Percentiles rank a stretch among this genome's conserved stretches.
These are phyloP conservation scores for Crotalus helleri DNA, from an alignment of 2,113 vertebrate species.

Conservation along the genomic window DNA sequence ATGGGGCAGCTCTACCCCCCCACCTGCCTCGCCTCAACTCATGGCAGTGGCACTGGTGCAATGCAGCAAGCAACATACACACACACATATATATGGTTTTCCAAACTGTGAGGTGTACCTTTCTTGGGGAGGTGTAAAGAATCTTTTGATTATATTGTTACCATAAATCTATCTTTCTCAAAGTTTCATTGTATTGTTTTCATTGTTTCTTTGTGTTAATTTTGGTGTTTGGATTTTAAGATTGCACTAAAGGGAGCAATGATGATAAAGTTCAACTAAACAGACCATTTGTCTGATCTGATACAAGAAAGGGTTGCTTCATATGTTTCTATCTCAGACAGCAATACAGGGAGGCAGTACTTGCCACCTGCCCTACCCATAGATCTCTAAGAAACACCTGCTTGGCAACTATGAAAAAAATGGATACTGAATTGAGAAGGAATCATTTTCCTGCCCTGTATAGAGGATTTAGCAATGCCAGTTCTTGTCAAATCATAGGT, in stretches of 20 bases:
- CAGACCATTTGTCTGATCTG: neutral
- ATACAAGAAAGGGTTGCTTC: neutral
- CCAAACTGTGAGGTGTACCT: too few relatives aligned
- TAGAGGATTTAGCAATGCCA: neutral
- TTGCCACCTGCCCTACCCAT: neutral
- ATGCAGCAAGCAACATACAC: too few relatives aligned
- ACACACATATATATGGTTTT: too few relatives aligned
- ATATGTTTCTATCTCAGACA: neutral
- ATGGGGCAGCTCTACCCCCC: too few relatives aligned
- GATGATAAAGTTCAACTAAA: neutral
- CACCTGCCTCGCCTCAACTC: too few relatives aligned
- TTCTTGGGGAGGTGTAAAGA: too few relatives aligned
- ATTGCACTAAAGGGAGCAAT: neutral
- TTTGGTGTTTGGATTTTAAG: neutral
- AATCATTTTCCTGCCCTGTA: neutral
- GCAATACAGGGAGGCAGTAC: neutral
- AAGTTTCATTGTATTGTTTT: too few relatives aligned
- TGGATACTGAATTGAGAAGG: neutral
- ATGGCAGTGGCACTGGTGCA: too few relatives aligned
- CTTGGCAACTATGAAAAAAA: neutral
- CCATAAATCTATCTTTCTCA: too few relatives aligned
- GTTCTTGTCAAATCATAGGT: neutral
- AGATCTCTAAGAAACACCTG: neutral
- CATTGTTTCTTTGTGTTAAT: too few relatives aligned
- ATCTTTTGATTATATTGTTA: too few relatives aligned